phyloP scores from a whole-genome alignment of 2,113 vertebrate species.

The Gnathonemus longibarbis region DNA sequence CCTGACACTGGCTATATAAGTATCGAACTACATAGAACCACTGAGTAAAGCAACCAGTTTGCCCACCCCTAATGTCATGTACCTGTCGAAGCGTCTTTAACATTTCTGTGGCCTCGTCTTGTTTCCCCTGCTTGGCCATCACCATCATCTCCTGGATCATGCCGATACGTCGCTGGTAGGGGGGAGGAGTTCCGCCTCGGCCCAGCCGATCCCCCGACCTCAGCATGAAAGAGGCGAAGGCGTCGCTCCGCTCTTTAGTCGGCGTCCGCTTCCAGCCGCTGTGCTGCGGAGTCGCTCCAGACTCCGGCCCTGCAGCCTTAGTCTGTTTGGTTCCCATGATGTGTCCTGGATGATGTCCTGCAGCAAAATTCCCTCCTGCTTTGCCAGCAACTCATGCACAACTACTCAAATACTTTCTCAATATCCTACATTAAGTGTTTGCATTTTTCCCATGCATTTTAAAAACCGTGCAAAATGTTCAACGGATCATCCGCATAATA shows the following conservation, averaged over 20 bases:
- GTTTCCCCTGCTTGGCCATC: slow-evolving; percentile 81
- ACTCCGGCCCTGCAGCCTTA: slow-evolving; percentile 70
- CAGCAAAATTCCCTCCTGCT: not conserved
- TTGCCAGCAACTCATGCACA: slow-evolving; percentile 13
- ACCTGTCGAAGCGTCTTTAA: slow-evolving; percentile 90
- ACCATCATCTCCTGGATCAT: slow-evolving; percentile 96
- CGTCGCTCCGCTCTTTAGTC: slow-evolving; percentile 68
- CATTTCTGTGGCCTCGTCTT: slow-evolving; percentile 86
- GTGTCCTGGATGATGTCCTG: not conserved
- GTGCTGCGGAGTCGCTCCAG: slow-evolving; percentile 64
- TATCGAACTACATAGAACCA: not conserved
- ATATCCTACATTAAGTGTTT: not conserved
- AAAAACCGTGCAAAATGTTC: not conserved
- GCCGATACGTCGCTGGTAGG: slow-evolving; percentile 81
- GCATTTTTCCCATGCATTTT: not conserved
- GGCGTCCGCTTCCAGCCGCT: slow-evolving; percentile 61
- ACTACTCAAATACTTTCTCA: not conserved
- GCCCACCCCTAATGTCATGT: slow-evolving; percentile 4
- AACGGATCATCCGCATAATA: not conserved
- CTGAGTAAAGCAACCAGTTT: not conserved
- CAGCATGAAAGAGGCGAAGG: slow-evolving; percentile 75
- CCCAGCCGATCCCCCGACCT: slow-evolving; percentile 78
- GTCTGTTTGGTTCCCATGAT: slow-evolving; percentile 86
- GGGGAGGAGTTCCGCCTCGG: slow-evolving; percentile 65
- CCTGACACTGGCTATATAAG: not conserved